Base-by-base conservation (phyloP, 1,140 invertebrate genomes). In the Paraescarpia echinospica region DNA sequence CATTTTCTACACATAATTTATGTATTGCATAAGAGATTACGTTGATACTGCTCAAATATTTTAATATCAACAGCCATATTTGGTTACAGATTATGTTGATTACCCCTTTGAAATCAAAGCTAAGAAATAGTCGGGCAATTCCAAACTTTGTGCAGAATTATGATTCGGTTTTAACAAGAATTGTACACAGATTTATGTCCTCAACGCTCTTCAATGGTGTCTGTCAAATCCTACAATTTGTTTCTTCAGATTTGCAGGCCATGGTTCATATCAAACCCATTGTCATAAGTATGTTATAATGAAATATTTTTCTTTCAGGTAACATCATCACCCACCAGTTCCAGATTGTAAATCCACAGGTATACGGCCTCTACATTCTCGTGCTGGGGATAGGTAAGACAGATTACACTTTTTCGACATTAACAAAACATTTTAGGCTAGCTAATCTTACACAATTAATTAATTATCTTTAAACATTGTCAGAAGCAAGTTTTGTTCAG, bases 291-390 rank as follows among this genome's bases (percentile, higher is more conserved):
- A 18, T 77, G 59, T 77, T 77, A 77, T 31, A 77, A 77, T 77
- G 8, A 77, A 48, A 89, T 90, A 31, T 91, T 89, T 34, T 92
- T 51, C 31, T 91, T 89, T 48, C 93, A 96, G 96, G 95, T 96
- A 97, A 98, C 90, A 98, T 99, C 94, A 98, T 99, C 93, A 98
- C 98, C 0, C 98, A 99, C 95, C 98, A 99, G 95, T 98, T 98
- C 92, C 97, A 98, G 94, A 98, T 99, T 89, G 99, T 98, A 22
- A 99, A 99, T 96, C 98, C 98, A 35, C 98, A 99, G 96, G 98
- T 99, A 96, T 99, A 99, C 96, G 98, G 98, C 34, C 97, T 99
- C n/a, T 99, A 98, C 95, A 98, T 98, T 94, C 96, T 99, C 48
- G 97, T 98, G 34, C 97, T 98, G 97, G 98, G 98, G 98, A 96